Conservation (phyloP, 2,888 invertebrate genomes). For the Drosophila conformis region DNA sequence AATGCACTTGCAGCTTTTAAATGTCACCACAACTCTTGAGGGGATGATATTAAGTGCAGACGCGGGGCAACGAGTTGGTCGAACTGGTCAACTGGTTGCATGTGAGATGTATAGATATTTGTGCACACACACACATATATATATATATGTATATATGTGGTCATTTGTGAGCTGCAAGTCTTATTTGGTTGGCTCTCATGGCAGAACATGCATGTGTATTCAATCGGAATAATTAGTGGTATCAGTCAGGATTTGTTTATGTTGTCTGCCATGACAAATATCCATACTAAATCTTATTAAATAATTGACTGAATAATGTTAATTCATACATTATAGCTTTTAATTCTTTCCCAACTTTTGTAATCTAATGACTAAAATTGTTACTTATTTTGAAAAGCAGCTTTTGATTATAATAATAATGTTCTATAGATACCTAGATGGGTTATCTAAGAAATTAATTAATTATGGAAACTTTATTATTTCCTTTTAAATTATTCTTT, state of each 20-base stretch:
- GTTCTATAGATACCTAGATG: too few relatives aligned
- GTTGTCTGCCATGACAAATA: conserved; percentile 11
- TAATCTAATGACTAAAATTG: neutral
- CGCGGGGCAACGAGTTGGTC: conserved; percentile 16
- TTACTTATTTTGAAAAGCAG: neutral
- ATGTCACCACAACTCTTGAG: conserved; percentile 63
- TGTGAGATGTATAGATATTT: conserved; percentile 23
- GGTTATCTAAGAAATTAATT: neutral
- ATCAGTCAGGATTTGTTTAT: conserved; percentile 43
- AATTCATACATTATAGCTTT: neutral
- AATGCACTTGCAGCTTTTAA: conserved; percentile 81
- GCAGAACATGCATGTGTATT: conserved; percentile 53
- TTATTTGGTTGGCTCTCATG: conserved; percentile 43
- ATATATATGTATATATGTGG: conserved; percentile 5
- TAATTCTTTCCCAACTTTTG: neutral
- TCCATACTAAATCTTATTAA: conserved; percentile 4
- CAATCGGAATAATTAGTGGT: conserved; percentile 71
- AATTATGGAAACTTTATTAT: neutral
- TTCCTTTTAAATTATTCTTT: neutral
- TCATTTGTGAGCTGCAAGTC: conserved; percentile 40
- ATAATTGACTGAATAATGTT: neutral
- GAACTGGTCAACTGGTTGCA: conserved; percentile 9
- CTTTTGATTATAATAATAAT: too few relatives aligned
- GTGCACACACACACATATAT: conserved; percentile 4
- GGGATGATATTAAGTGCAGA: conserved; percentile 44